phyloP scores from a whole-genome alignment of 37 sponge, comb jelly and placozoan genomes.

The Chondrosia reniformis region DNA sequence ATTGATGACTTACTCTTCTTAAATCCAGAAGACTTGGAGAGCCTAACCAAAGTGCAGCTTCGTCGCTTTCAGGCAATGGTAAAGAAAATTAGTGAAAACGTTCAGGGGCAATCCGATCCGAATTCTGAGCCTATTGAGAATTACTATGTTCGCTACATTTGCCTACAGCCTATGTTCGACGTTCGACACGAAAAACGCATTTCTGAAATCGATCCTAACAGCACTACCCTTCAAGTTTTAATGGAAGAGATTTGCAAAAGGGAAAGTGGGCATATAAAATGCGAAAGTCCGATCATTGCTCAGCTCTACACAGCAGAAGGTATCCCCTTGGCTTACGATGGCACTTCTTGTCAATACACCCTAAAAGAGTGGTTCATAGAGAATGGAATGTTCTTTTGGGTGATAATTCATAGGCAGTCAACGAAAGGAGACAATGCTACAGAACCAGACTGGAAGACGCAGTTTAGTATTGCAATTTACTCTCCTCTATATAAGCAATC shows the following conservation, averaged over 20 bases:
- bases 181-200: neutral
- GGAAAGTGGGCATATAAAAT: neutral
- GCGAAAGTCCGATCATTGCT: neutral
- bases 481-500: conserved; percentile 21
- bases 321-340: conserved; percentile 6
- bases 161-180: neutral
- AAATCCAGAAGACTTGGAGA: too few species aligned
- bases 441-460: neutral
- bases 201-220: neutral
- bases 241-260: neutral
- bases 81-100: too few species aligned
- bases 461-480: neutral
- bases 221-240: neutral
- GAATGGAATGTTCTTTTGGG: conserved; percentile 19
- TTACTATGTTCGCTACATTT: too few species aligned
- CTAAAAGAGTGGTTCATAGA: conserved; percentile 26
- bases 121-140: too few species aligned
- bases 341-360: neutral
- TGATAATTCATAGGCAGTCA: conserved; percentile 11
- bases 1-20: too few species aligned
- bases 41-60: too few species aligned
- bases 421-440: too few species aligned
- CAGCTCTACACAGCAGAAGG: conserved; percentile 32
- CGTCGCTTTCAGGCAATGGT: too few species aligned
- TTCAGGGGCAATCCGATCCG: too few species aligned